Percentiles rank a stretch among this genome's conserved stretches.
Evolutionary conservation across 2,797 vertebrate genomes (phyloP).

Genomic region (Rhinophrynus dorsalis): DNA sequence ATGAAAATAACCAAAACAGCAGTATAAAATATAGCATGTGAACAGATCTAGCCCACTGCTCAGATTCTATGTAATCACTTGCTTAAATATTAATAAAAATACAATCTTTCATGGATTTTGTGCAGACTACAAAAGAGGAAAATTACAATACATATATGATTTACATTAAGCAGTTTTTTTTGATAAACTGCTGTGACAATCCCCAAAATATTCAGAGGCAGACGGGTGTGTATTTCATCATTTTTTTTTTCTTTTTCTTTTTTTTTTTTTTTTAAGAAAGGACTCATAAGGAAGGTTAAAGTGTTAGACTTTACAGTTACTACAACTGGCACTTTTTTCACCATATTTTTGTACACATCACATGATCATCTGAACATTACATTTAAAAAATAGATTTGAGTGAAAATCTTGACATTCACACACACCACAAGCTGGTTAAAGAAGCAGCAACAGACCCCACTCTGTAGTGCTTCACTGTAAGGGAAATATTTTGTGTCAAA

Average conservation of each 20-base stretch:
- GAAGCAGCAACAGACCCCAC: slow-evolving; percentile 62
- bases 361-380: slow-evolving; percentile 89
- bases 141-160: slow-evolving; percentile 80
- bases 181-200: slow-evolving; percentile 73
- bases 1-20: too few species aligned
- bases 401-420: slow-evolving; percentile 69
- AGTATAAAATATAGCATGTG: slow-evolving; percentile 93
- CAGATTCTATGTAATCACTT: slow-evolving; percentile 79
- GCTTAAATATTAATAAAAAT: slow-evolving; percentile 99
- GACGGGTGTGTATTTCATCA: slow-evolving; percentile 76
- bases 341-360: slow-evolving; percentile 95
- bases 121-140: slow-evolving; percentile 85
- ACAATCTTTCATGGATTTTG: slow-evolving; percentile 96
- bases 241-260: too few species aligned
- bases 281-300: slow-evolving; percentile 68
- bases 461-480: slow-evolving; percentile 86
- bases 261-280: slow-evolving; percentile 71
- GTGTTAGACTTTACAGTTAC: slow-evolving; percentile 91
- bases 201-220: slow-evolving; percentile 71
- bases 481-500: slow-evolving; percentile 66
- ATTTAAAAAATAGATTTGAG: slow-evolving; percentile 82
- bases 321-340: slow-evolving; percentile 94
- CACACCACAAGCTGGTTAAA: slow-evolving; percentile 72
- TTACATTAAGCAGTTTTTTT: slow-evolving; percentile 81
- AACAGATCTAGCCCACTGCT: slow-evolving; percentile 74